Conservation (phyloP, 2,113 vertebrate genomes). For the Hylia prasina region DNA sequence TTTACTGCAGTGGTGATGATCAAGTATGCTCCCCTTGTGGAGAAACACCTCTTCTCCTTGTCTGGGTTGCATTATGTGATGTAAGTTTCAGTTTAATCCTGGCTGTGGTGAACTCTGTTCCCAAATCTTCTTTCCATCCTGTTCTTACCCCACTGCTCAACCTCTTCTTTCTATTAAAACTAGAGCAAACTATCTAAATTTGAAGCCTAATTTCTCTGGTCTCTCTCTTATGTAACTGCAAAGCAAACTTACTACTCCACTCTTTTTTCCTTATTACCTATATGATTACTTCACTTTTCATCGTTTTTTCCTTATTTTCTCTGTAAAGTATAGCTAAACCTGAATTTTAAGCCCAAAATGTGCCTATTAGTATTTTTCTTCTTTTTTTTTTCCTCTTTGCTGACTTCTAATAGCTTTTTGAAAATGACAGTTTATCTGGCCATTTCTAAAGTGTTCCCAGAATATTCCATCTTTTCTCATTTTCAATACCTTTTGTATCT, state of each 20-base stretch:
- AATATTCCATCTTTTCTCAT: background rate
- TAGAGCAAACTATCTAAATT: background rate
- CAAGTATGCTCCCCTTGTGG: rapidly evolving
- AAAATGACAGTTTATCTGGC: background rate
- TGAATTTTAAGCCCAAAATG: background rate
- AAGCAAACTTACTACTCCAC: background rate
- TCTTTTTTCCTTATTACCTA: background rate
- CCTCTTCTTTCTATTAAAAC: background rate
- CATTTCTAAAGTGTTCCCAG: background rate
- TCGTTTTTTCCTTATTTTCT: background rate
- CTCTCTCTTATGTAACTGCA: background rate
- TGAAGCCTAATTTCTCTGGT: background rate
- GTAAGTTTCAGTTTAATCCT: background rate
- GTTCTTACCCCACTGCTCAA: background rate
- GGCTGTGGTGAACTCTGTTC: background rate
- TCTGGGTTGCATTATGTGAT: background rate
- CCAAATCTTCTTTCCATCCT: background rate
- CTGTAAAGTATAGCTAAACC: background rate
- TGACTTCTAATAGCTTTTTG: background rate
- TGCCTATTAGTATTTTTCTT: background rate
- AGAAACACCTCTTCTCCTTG: background rate
- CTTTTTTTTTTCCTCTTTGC: background rate
- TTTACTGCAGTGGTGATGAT: background rate
- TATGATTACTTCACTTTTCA: background rate
- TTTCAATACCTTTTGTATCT: background rate